Evolutionary conservation across 2,113 vertebrate genomes (phyloP).

Genomic region (Tretioscincus oriximinensis): DNA sequence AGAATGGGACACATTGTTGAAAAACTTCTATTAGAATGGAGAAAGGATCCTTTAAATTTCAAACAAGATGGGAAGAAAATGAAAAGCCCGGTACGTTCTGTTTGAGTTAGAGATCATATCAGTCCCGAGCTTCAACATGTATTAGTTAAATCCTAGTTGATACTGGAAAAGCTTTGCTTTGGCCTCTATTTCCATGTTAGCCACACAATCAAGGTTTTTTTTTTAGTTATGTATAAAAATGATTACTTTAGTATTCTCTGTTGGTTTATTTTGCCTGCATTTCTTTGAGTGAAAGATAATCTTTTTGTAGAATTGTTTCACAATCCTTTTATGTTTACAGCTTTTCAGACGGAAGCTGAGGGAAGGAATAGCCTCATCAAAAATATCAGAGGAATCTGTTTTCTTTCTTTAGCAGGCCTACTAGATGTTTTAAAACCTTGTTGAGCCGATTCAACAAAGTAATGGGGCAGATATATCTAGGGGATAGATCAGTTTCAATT

Average conservation of each 20-base stretch:
- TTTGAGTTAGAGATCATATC: conserved; percentile 5
- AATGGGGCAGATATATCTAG: neutral
- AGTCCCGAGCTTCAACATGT: neutral
- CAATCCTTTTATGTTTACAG: too few relatives aligned
- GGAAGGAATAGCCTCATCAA: too few relatives aligned
- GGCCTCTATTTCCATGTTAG: neutral
- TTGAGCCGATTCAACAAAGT: neutral
- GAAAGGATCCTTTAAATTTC: conserved; percentile 10
- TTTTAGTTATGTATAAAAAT: neutral
- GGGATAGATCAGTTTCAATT: neutral
- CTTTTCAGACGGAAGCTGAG: too few relatives aligned
- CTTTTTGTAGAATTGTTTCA: too few relatives aligned
- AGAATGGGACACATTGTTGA: neutral
- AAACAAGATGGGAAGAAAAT: conserved; percentile 7
- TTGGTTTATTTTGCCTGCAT: neutral
- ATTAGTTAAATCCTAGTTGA: conserved; percentile 4
- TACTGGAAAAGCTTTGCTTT: neutral
- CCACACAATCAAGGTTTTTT: neutral
- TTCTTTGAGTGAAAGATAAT: neutral
- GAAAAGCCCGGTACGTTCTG: neutral
- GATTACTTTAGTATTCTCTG: neutral
- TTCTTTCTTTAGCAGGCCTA: neutral
- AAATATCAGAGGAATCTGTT: neutral
- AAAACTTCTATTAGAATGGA: conserved; percentile 7
- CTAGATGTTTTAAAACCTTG: neutral